Conservation (phyloP, 35 echinoderm and acorn worm genomes). For the Acanthaster planci region DNA sequence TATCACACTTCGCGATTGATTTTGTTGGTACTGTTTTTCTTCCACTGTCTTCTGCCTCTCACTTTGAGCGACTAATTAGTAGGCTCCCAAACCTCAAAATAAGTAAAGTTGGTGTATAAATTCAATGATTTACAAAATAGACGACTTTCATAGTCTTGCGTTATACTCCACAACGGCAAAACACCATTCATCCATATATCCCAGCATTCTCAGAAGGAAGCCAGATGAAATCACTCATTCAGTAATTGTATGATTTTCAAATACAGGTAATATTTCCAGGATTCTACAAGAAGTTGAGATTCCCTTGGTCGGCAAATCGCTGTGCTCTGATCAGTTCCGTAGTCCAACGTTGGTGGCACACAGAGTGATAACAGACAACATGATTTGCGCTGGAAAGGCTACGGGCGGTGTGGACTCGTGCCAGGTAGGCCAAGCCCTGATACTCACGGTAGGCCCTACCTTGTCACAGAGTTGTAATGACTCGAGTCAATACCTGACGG, state of each 20-base stretch:
- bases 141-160: no score
- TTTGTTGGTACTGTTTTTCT: neutral
- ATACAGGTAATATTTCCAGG: neutral
- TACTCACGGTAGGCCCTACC: neutral
- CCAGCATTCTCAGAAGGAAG: no score
- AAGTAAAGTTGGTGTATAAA: no score
- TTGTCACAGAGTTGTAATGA: no score
- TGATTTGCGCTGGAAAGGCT: slow-evolving; percentile 86
- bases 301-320: slow-evolving; percentile 24
- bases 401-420: slow-evolving; percentile 78
- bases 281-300: slow-evolving; percentile 43
- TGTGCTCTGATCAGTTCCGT: slow-evolving; percentile 11
- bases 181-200: no score
- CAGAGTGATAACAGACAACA: slow-evolving; percentile 26
- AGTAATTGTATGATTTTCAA: no score
- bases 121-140: no score
- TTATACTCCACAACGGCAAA: no score
- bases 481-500: no score
- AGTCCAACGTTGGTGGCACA: neutral
- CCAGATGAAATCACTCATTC: no score
- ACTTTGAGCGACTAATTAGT: neutral
- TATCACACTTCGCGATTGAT: neutral
- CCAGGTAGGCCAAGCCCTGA: slow-evolving; percentile 40
- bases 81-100: no score
- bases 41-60: neutral